Evolutionary conservation across 2,113 vertebrate genomes (phyloP).

Genomic region (Aphyosemion australe): DNA sequence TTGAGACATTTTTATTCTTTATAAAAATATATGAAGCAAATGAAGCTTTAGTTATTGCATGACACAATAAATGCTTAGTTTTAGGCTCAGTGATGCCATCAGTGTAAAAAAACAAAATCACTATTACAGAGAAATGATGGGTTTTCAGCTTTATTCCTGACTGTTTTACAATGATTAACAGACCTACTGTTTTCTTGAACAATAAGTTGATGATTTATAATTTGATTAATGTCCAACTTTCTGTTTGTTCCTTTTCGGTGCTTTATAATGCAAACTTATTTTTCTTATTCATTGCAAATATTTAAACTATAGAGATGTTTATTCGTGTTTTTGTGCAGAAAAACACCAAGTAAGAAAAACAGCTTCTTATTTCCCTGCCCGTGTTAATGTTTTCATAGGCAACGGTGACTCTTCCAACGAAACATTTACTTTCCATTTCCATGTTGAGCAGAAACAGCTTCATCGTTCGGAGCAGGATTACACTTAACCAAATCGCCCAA

Average conservation of each 20-base stretch:
- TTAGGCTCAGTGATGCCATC: too few species aligned
- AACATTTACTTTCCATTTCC: slow-evolving; percentile 9
- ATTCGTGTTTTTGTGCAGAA: too few species aligned
- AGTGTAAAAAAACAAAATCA: background rate
- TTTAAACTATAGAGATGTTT: background rate
- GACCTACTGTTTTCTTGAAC: background rate
- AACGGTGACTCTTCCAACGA: background rate
- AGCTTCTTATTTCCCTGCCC: background rate
- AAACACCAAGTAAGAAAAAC: too few species aligned
- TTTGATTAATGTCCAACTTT: too few species aligned
- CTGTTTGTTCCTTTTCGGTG: too few species aligned
- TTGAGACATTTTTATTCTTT: too few species aligned
- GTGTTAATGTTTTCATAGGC: background rate
- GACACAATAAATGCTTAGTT: too few species aligned
- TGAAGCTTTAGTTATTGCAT: too few species aligned
- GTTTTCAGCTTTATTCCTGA: background rate
- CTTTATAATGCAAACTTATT: background rate
- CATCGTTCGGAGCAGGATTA: background rate
- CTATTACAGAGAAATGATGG: background rate
- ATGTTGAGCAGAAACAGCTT: background rate
- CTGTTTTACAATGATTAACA: background rate
- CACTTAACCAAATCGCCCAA: background rate
- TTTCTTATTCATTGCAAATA: background rate
- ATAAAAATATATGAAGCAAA: too few species aligned
- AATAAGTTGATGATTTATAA: too few species aligned